Evolutionary conservation across 2,888 invertebrate genomes (phyloP).

Genomic region (Lingula anatina): DNA sequence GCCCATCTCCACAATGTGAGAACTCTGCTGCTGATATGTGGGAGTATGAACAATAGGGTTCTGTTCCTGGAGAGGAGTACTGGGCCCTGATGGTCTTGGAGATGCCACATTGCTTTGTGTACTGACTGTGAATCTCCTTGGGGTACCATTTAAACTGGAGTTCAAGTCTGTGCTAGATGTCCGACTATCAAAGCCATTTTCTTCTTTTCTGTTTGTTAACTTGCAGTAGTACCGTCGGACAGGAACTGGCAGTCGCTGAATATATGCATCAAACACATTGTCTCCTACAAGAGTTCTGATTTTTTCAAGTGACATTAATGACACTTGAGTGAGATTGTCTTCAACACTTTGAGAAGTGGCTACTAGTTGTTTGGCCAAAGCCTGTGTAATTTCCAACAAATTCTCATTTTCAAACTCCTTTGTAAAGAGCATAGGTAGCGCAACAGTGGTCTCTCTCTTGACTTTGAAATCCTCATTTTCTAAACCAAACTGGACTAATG

Average conservation of each 20-base stretch:
- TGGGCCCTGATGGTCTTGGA: no score
- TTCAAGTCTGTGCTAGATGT: neutral
- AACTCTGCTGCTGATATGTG: no score
- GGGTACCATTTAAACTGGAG: neutral
- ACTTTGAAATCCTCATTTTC: slow-evolving; percentile 44
- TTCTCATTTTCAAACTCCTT: slow-evolving; percentile 52
- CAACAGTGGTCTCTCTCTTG: slow-evolving; percentile 48
- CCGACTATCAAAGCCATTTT: slow-evolving; percentile 8
- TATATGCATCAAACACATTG: slow-evolving; percentile 39
- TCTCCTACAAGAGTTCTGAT: slow-evolving; percentile 50
- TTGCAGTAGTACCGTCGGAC: slow-evolving; percentile 14
- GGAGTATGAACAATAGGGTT: no score
- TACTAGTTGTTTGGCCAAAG: slow-evolving; percentile 40
- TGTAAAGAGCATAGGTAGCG: slow-evolving; percentile 52
- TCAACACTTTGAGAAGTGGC: slow-evolving; percentile 40
- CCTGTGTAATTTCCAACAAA: slow-evolving; percentile 45
- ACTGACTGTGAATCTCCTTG: neutral
- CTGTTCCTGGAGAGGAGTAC: no score
- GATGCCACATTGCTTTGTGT: neutral
- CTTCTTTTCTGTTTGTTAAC: slow-evolving; percentile 5
- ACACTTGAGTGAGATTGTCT: slow-evolving; percentile 38
- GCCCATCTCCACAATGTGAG: slow-evolving; percentile 40
- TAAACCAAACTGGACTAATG: slow-evolving; percentile 49
- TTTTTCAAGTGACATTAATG: slow-evolving; percentile 48
- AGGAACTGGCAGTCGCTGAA: slow-evolving; percentile 35